A percentile compares a stretch with the other conserved stretches of the same genome.
These are phyloP conservation scores for Tetragnatha montana DNA, from an alignment of 2,888 invertebrate species.

Conservation along the genomic window DNA sequence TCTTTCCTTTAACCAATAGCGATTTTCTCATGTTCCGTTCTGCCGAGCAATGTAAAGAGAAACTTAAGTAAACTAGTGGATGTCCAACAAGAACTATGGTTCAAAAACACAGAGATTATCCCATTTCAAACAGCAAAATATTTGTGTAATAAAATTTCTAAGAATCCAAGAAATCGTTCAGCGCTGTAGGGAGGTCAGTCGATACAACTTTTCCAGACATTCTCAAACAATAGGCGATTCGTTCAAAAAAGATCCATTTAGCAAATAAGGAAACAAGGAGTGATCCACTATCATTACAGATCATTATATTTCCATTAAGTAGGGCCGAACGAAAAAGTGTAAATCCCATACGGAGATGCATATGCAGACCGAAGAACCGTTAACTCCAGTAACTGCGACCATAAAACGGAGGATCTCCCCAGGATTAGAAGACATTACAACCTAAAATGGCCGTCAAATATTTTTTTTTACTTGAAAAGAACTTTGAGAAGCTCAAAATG, in stretches of 20 bases:
- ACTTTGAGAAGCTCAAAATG: not conserved
- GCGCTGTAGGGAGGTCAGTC: not conserved
- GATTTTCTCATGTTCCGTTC: too few species aligned
- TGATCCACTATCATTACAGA: not conserved
- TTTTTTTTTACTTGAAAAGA: not conserved
- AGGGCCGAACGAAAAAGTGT: not conserved
- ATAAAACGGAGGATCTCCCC: not conserved
- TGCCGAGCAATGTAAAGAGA: too few species aligned
- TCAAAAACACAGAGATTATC: too few species aligned
- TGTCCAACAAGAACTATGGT: too few species aligned
- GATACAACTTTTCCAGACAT: not conserved
- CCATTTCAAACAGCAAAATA: too few species aligned
- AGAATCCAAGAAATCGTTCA: not conserved
- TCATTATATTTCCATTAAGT: not conserved
- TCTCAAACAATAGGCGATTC: not conserved
- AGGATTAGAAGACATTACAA: not conserved
- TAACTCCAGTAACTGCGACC: not conserved
- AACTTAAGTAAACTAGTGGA: too few species aligned
- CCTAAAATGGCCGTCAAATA: not conserved
- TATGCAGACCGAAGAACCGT: not conserved
- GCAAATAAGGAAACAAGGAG: not conserved
- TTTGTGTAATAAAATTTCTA: too few species aligned
- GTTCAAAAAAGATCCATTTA: not conserved
- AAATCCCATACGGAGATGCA: not conserved
- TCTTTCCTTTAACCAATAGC: too few species aligned